phyloP scores from a whole-genome alignment of 1,140 invertebrate genomes.

The Andricus grossulariae region DNA sequence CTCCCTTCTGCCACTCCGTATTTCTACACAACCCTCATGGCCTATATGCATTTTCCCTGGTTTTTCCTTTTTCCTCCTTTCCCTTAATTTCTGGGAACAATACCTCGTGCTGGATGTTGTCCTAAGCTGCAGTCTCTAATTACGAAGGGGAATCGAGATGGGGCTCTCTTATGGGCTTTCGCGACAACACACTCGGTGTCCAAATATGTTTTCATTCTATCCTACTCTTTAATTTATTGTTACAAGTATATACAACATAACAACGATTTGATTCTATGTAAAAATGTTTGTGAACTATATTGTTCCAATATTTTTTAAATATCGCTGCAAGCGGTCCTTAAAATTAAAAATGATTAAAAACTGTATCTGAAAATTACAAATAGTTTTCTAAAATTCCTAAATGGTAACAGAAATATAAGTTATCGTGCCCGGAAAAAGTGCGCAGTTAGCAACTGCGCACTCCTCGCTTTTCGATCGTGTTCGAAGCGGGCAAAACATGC shows the following conservation, averaged over 20 bases:
- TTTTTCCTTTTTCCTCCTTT: conserved; percentile 69
- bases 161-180: neutral
- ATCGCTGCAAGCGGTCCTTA: too few relatives aligned
- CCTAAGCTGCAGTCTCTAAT: conserved; percentile 74
- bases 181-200: conserved; percentile 26
- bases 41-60: conserved; percentile 49
- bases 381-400: too few relatives aligned
- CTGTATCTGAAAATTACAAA: too few relatives aligned
- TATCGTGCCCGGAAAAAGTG: too few relatives aligned
- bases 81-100: conserved; percentile 73
- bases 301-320: too few relatives aligned
- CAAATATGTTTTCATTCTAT: conserved; percentile 16
- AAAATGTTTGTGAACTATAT: too few relatives aligned
- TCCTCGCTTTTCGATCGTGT: too few relatives aligned
- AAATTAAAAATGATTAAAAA: too few relatives aligned
- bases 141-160: conserved; percentile 58
- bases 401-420: too few relatives aligned
- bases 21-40: conserved; percentile 39
- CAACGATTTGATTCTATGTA: neutral
- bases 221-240: neutral
- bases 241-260: neutral
- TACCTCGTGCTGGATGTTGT: conserved; percentile 64
- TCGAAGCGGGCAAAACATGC: too few relatives aligned
- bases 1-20: conserved; percentile 44
- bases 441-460: too few relatives aligned